These are phyloP conservation scores for Cordilura impudica DNA, from an alignment of 2,888 invertebrate species.

Conservation along the genomic window DNA sequence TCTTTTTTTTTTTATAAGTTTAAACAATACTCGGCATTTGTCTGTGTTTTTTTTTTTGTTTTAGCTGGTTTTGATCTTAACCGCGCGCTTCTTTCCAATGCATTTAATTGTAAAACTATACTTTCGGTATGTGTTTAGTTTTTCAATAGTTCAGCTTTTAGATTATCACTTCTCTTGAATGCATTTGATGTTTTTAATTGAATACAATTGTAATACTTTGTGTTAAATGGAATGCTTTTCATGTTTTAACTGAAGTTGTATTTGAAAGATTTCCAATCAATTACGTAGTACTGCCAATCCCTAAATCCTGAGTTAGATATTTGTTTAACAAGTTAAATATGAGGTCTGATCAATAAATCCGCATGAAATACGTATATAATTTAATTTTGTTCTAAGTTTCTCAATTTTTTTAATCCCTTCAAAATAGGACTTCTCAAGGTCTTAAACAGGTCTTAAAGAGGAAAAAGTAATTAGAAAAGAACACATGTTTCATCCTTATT, in stretches of 20 bases:
- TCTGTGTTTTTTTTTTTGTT: not conserved
- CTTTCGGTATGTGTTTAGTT: not conserved
- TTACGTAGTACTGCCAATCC: too few species aligned
- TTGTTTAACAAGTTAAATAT: too few species aligned
- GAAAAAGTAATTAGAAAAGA: too few species aligned
- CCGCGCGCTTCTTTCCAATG: conserved; percentile 35
- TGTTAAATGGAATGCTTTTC: too few species aligned
- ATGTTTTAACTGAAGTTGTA: not conserved
- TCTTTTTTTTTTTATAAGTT: conserved; percentile 9
- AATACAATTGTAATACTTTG: conserved; percentile 29
- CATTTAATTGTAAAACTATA: conserved; percentile 7
- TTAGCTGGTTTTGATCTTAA: conserved; percentile 41
- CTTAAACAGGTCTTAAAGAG: too few species aligned
- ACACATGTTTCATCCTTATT: too few species aligned
- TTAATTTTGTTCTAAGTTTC: too few species aligned
- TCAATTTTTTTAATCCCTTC: too few species aligned
- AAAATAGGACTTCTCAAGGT: too few species aligned
- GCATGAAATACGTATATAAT: too few species aligned
- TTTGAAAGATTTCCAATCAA: not conserved
- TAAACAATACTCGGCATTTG: conserved; percentile 33
- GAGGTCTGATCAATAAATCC: too few species aligned
- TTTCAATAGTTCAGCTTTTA: not conserved
- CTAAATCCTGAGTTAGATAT: too few species aligned
- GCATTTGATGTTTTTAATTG: not conserved
- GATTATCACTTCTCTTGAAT: not conserved